Base-by-base conservation (phyloP, 1,140 invertebrate species). In the Neoseiulus cucumeris region DNA sequence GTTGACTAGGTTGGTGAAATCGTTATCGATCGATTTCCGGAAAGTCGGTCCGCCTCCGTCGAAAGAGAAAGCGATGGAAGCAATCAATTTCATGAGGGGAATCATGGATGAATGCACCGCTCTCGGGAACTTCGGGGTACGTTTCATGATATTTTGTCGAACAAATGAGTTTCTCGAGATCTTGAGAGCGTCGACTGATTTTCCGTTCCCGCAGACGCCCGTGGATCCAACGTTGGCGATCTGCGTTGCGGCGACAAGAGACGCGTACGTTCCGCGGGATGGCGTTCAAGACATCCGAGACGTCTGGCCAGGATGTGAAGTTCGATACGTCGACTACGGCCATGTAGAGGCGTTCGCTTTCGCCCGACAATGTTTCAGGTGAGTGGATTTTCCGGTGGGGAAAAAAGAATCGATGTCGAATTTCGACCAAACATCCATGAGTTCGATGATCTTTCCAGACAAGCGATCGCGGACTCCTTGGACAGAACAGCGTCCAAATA, bases 81-180 rank as follows among this genome's bases (percentile, higher is more conserved):
- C 88, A 1, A 69, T 91, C 9, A 85, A 90, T 75, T 97, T 98
- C 73, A 98, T 98, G 94, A 79, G 87, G 28, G 91, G 91, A 0
- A 85, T 98, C 68, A 98, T 98, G 94, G 93, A 98, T 73, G 91
- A 98, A 76, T 98, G 90, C 74, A 98, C 95, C 1, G 92, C 96
- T 77, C 77, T 98, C 1, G 87, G 83, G 66, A 94, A 97, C 75
- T 98, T 93, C 73, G 85, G 87, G 14, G 76, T 84, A 5, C 81
- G 73, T 73, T 30, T 7, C 20, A 25, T 59, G 17, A 33, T 25
- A 47, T 6, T 47, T 47, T 4, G 45, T 39, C 4, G 33, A 4
- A 4, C 33, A 39, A 39, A n/a, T n/a, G 12, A n/a, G 42, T 44
- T 44, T 14, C 42, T 44, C 12, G 42, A 44, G n/a, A 44, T 44